Base-by-base conservation (phyloP, 2,888 invertebrate genomes). In the Cremastobaeus sp. region DNA sequence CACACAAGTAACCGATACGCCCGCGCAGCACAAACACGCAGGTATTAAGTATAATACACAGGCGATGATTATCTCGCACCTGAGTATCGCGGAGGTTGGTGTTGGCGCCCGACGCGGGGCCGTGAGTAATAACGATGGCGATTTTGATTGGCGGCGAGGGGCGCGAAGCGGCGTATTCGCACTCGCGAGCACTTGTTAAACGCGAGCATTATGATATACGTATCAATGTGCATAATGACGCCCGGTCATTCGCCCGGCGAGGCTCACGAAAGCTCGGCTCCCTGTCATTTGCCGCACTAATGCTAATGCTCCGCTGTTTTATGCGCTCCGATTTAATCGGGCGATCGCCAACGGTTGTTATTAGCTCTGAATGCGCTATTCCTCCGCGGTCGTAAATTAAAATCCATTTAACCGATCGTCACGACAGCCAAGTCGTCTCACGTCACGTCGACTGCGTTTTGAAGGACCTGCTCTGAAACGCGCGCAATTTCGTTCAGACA, bases 171-270 rank as follows among this genome's bases (percentile, higher is more conserved):
- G n/a, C 21, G 30, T 34, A 32, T 32, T 65, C 41, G 11, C 35
- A 8, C 50, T 68, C 60, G 62, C 50, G 47, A 39, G 65, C 64
- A 64, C 71, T 64, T 50, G 64, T 64, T 71, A 59, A 64, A 66
- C 66, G 59, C 65, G 72, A 32, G 71, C 52, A 66, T 72, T 72
- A 65, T 66, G 72, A 72, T 72, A 66, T 66, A 72, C 65, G 72
- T 72, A 72, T 72, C 60, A 65, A 72, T 72, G 66, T 66, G 66
- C 66, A 66, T 71, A 71, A 64, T 57, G 70, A 47, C 71, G 65
- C 59, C 28, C 30, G 70, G 71, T 65, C 65, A 52, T 59, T 66
- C 65, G 60, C 72, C 54, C 65, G 66, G 35, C 72, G 14, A 59
- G 54, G 71, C 65, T 66, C 72, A 66, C 72, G 72, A 72, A 72